Conservation (phyloP, 1,140 invertebrate genomes). For the Augochlora pura region DNA sequence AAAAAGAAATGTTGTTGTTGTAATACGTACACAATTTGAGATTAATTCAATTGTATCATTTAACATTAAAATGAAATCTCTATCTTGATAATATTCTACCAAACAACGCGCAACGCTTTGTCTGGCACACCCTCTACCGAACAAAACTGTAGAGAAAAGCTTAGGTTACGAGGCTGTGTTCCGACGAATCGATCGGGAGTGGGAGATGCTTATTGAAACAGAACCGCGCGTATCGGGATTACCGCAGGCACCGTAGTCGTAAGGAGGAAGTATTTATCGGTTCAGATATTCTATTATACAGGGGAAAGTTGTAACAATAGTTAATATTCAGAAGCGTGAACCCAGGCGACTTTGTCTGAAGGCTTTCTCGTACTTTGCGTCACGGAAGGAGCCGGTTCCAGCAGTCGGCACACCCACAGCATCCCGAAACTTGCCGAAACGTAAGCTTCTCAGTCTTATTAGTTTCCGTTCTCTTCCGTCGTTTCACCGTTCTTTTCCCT, state of each 20-base stretch:
- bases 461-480: not conserved
- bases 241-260: not conserved
- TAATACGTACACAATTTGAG: too few relatives aligned
- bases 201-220: not conserved
- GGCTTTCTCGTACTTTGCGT: constrained; percentile 5
- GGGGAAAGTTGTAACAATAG: constrained; percentile 21
- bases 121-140: too few relatives aligned
- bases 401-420: not conserved
- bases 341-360: not conserved
- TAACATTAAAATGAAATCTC: too few relatives aligned
- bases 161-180: not conserved
- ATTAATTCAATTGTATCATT: too few relatives aligned
- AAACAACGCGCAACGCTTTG: too few relatives aligned
- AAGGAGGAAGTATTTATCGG: constrained; percentile 4
- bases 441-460: constrained; percentile 37
- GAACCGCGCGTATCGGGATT: not conserved
- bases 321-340: constrained; percentile 36
- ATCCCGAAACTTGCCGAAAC: constrained; percentile 27
- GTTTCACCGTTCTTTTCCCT: not conserved
- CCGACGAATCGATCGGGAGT: not conserved
- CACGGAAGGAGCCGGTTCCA: not conserved
- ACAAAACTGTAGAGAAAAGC: too few relatives aligned
- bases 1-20: too few relatives aligned
- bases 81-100: too few relatives aligned
- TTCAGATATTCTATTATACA: constrained; percentile 9